Percentiles rank a stretch among this genome's conserved stretches.
phyloP scores from a whole-genome alignment of 2,888 invertebrate species.

The Drosophila cracens region DNA sequence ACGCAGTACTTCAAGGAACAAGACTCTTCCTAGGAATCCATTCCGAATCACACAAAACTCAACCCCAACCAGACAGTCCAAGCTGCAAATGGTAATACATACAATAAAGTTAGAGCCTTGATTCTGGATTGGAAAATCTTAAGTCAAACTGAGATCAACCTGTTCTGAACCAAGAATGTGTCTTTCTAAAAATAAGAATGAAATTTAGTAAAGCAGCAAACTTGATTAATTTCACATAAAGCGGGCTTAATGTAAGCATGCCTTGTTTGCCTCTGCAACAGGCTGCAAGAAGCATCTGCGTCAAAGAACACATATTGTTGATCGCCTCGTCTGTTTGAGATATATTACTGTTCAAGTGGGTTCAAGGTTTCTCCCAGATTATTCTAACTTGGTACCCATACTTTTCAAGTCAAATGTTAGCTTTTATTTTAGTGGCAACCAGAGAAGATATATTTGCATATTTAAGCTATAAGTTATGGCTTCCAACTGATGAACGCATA shows the following conservation, averaged over 20 bases:
- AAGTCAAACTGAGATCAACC: neutral
- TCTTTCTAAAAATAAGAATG: too few relatives aligned
- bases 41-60: neutral
- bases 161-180: neutral
- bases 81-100: neutral
- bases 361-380: neutral
- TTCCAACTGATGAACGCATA: neutral
- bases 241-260: neutral
- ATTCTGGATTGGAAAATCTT: neutral
- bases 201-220: neutral
- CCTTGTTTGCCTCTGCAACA: neutral
- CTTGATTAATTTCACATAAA: neutral
- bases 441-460: neutral
- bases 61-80: neutral
- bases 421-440: neutral
- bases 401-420: neutral
- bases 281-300: neutral
- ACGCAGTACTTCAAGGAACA: neutral
- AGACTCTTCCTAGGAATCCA: neutral
- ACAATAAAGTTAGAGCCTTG: too few relatives aligned
- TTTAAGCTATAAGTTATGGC: neutral
- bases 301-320: neutral
- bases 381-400: neutral
- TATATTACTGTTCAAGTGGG: neutral
- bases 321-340: neutral